Base-by-base conservation (phyloP, 2,113 vertebrate species). In the Heterotilapia buettikoferi region DNA sequence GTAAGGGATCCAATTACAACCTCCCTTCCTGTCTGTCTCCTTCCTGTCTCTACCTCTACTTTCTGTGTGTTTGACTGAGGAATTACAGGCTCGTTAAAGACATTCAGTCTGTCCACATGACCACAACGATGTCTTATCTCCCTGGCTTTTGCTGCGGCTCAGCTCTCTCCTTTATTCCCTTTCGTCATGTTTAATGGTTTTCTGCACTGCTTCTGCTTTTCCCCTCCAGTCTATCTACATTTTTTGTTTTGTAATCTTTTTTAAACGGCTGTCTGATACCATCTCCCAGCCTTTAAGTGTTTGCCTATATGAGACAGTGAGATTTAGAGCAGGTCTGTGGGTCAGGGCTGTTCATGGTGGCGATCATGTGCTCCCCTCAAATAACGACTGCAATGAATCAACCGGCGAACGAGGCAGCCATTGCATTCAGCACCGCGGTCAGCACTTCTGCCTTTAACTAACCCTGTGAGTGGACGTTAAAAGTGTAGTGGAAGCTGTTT, bases 371-470 rank as follows among this genome's bases (percentile, higher is more conserved):
- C 14, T 87, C 86, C 19, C 1, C 71, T 59, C 53, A 29, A 86
- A 89, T 92, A 90, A 93, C 52, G 66, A 82, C 47, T 4, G 21
- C 24, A 43, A 83, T 92, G 82, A 90, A 92, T 93, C 88, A 89
- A 66, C 14, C 82, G 9, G 9, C 21, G 54, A 86, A 90, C 33
- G 43, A 89, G 85, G 86, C 84, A 84, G 36, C 45, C 78, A 3
- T 9, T 83, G 86, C 24, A 56, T 88, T 73, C 78, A n/a, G 82
- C 53, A 9, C 68, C 82, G 8, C 10, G 29, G 85, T 90, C 88
- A 94, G 90, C 73, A 88, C 86, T 80, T 90, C 76, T 90, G 40
- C 84, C 71, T 83, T 88, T 85, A 86, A 90, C 83, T 82, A 88
- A 88, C 90, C 54, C 68, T 43, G 83, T 4, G 19, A 84, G 76